Percentiles rank a stretch among this genome's conserved stretches.
Conservation (phyloP, 2,113 vertebrate genomes). For the Cyprinodon tularosa region DNA sequence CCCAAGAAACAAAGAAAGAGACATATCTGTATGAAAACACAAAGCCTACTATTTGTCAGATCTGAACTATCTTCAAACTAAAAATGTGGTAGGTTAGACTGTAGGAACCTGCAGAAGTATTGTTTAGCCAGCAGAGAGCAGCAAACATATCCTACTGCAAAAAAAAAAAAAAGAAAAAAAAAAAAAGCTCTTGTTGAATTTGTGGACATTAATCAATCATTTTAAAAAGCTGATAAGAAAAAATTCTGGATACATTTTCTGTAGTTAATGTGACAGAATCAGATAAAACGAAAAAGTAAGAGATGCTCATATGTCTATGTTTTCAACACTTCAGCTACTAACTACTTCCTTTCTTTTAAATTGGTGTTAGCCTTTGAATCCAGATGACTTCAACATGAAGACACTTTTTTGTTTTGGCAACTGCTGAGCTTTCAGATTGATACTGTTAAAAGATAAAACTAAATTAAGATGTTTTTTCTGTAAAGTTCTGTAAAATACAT, state of each 20-base stretch:
- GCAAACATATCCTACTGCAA: not conserved
- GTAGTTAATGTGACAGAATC: not conserved
- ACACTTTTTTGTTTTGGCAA: not conserved
- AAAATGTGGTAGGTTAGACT: not conserved
- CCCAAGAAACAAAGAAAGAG: no score
- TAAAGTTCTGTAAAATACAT: not conserved
- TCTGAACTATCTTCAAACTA: not conserved
- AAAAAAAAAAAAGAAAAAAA: not conserved
- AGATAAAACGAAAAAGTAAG: not conserved
- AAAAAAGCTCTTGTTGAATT: not conserved
- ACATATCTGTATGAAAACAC: not conserved
- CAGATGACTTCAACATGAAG: not conserved
- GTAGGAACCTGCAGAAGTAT: constrained; percentile 6
- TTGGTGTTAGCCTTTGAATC: not conserved
- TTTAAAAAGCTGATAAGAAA: not conserved
- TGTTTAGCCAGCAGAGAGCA: constrained; percentile 40
- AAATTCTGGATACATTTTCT: not conserved
- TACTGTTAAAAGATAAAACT: not conserved
- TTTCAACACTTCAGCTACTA: not conserved
- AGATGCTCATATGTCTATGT: not conserved
- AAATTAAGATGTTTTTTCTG: not conserved
- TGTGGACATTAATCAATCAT: not conserved
- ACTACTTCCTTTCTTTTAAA: not conserved
- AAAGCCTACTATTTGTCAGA: not conserved
- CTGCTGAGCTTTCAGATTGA: not conserved